Evolutionary conservation across 2,113 vertebrate species (phyloP).

Genomic region (Zosterops lateralis): DNA sequence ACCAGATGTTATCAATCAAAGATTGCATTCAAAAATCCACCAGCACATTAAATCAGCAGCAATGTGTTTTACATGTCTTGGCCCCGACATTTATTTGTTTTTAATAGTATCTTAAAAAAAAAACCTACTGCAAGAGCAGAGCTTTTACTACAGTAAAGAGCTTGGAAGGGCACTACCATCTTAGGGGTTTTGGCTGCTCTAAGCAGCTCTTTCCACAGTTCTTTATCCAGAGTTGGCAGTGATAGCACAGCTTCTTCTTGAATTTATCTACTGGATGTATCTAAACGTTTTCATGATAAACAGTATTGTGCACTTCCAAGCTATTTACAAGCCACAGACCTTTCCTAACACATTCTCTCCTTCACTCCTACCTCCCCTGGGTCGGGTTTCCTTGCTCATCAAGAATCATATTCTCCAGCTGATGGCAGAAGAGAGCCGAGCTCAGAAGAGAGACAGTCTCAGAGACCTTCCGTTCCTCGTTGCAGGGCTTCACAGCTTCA

Average conservation of each 20-base stretch:
- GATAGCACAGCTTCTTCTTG: background rate
- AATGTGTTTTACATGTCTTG: background rate
- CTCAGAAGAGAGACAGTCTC: background rate
- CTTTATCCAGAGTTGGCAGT: background rate
- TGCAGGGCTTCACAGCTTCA: background rate
- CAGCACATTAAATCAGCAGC: background rate
- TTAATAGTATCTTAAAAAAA: background rate
- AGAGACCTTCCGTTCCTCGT: background rate
- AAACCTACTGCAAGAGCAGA: background rate
- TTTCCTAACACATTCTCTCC: background rate
- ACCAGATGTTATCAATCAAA: background rate
- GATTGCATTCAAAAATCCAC: background rate
- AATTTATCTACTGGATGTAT: background rate
- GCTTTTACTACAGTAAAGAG: background rate
- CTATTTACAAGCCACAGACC: background rate
- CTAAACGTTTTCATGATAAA: background rate
- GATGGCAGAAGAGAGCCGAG: background rate
- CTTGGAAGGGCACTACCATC: background rate
- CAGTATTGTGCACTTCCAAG: background rate
- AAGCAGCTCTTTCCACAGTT: background rate
- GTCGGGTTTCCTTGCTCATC: background rate
- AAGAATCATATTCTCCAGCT: background rate
- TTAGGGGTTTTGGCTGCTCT: background rate
- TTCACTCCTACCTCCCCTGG: background rate
- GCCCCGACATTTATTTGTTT: background rate